Conservation (phyloP, 2,113 vertebrate genomes). For the Leptobrachium ailaonicum region DNA sequence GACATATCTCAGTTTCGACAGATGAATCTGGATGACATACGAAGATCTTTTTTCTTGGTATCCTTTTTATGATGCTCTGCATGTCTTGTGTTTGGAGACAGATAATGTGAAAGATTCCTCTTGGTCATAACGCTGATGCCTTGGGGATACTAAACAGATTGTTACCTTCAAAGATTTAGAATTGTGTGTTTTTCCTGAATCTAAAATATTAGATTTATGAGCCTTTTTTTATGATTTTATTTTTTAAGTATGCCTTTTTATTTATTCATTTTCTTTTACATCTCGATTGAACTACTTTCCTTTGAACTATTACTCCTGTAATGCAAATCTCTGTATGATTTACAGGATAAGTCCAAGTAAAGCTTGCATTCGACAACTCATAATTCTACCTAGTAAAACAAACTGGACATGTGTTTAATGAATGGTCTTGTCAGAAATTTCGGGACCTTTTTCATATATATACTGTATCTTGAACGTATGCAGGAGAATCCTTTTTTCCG, state of each 20-base stretch:
- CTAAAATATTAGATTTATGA: background rate
- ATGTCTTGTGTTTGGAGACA: constrained; percentile 3
- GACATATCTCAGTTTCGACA: constrained; percentile 82
- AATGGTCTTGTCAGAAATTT: too few relatives aligned
- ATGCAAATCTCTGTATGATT: too few relatives aligned
- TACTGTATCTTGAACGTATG: too few relatives aligned
- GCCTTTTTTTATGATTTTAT: background rate
- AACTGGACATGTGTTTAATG: too few relatives aligned
- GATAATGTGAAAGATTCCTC: constrained; percentile 7
- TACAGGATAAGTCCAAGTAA: too few relatives aligned
- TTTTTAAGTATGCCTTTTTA: background rate
- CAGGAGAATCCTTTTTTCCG: too few relatives aligned
- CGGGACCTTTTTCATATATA: too few relatives aligned
- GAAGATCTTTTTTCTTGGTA: constrained; percentile 95
- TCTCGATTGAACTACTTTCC: too few relatives aligned
- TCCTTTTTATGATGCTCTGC: constrained; percentile 67
- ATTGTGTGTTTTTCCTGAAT: background rate
- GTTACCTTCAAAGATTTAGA: constrained; percentile 3
- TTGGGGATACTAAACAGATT: background rate
- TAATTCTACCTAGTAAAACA: too few relatives aligned
- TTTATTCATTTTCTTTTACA: background rate
- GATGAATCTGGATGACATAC: constrained; percentile 82
- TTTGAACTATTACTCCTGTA: too few relatives aligned
- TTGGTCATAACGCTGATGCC: background rate
- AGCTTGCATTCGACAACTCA: too few relatives aligned